phyloP scores from a whole-genome alignment of 2,888 invertebrate species.

The Artemia sinica region DNA sequence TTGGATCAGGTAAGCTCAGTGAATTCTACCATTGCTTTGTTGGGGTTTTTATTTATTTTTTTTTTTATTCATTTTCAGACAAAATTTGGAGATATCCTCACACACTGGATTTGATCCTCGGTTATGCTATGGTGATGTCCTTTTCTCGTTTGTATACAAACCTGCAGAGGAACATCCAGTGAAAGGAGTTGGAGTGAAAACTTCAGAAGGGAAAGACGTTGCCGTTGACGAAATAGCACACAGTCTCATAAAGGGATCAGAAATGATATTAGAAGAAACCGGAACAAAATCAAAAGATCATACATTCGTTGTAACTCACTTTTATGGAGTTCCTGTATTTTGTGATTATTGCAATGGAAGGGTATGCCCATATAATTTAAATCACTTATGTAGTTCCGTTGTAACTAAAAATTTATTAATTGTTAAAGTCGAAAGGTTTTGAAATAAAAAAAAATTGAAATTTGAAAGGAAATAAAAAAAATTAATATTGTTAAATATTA shows the following conservation, averaged over 20 bases:
- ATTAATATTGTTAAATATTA: too few relatives aligned
- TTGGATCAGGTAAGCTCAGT: too few relatives aligned
- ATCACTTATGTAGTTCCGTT: too few relatives aligned
- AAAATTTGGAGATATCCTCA: slow-evolving; percentile 37
- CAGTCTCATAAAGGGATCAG: not conserved
- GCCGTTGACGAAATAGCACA: not conserved
- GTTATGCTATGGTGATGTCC: slow-evolving; percentile 76
- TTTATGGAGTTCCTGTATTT: not conserved
- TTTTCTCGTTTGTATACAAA: slow-evolving; percentile 51
- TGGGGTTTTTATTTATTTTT: too few relatives aligned
- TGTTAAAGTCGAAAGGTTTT: too few relatives aligned
- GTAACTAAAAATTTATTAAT: too few relatives aligned
- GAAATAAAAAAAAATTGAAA: too few relatives aligned
- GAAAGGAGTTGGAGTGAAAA: not conserved
- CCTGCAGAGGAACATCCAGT: slow-evolving; percentile 25
- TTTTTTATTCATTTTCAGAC: slow-evolving; percentile 35
- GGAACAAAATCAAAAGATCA: slow-evolving; percentile 14
- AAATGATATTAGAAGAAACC: not conserved
- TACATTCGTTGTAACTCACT: slow-evolving; percentile 15
- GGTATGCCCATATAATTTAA: not conserved
- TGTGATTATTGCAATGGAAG: slow-evolving; percentile 21
- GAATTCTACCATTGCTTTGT: too few relatives aligned
- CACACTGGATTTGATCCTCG: slow-evolving; percentile 77
- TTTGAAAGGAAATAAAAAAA: too few relatives aligned
- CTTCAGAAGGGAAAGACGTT: not conserved